Evolutionary conservation across 1,140 invertebrate genomes (phyloP), one percentile per base, ranked within the genome.

Genomic region (Callitettix versicolor): DNA sequence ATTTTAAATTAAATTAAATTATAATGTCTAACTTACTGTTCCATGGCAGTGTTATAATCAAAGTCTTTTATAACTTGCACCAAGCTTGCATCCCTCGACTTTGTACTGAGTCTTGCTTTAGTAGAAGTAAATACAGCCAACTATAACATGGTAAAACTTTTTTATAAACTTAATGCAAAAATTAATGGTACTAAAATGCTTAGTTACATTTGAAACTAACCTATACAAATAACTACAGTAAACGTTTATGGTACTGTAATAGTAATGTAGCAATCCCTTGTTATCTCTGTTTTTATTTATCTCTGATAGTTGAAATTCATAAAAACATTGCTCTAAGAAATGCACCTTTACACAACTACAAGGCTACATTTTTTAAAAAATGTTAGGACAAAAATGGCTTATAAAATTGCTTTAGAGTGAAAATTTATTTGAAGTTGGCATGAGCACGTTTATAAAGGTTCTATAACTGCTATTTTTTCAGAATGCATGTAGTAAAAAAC

Each of bases 31-130:
- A 49, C 44, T 48, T 20, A 55, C 53, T 48, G 46, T 18, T 55
- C 53, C 15, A 55, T 20, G 24, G 30, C 53, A 26, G 17, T 11
- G 22, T 44, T 34, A 22, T 55, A 48, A 33, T 55, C 46, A 47
- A 55, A 55, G 18, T 55, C 44, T 6, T 43, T 42, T 11, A 55
- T 36, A 12, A n/a, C 17, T 9, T 6, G n/a, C 14, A 17, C 26
- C 4, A 30, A 14, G n/a, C 36, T 3, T 34, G 20, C 36, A 3
- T 49, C 47, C 30, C 47, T 4, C 11, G 14, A n/a, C n/a, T n/a
- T 33, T 15, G 24, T 49, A 17, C 26, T 34, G 14, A 33, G 47
- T 17, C 30, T 49, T 18, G 4, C 12, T 9, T 7, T 49, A 15
- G 22, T n/a, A 5, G n/a, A 49, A 9, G 47, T 49, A 15, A 49